Conservation (phyloP, 2,888 invertebrate species). For the Sinodicranocentrus sp. region DNA sequence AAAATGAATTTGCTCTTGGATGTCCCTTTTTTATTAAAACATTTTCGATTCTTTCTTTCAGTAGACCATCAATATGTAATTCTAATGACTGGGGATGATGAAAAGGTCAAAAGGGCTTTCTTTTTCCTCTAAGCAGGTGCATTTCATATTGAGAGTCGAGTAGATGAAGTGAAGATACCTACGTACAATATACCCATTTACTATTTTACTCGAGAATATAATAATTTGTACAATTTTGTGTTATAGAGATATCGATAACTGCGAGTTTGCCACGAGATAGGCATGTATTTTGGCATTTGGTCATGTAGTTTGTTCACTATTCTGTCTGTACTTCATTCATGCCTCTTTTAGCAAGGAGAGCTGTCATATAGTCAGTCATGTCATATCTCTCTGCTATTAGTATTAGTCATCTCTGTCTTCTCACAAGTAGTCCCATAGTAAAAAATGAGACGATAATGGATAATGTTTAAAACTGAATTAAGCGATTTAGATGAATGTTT, state of each 20-base stretch:
- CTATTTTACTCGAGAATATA: too few species aligned
- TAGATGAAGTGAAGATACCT: too few species aligned
- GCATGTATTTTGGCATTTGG: constrained; percentile 4
- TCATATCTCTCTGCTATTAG: background rate
- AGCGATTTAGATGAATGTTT: background rate
- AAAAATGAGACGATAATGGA: constrained; percentile 22
- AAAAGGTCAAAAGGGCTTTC: constrained; percentile 4
- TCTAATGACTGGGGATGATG: background rate
- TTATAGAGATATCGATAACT: background rate
- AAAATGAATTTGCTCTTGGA: background rate
- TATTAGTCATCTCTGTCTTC: background rate
- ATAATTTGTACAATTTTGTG: background rate
- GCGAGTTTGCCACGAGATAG: background rate
- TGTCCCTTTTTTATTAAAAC: background rate
- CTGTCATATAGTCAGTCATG: too few species aligned
- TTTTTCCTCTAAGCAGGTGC: constrained; percentile 1
- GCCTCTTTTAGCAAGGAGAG: background rate
- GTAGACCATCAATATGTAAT: too few species aligned
- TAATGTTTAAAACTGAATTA: constrained; percentile 17
- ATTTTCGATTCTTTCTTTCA: too few species aligned
- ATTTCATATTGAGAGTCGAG: background rate
- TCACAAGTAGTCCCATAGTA: background rate
- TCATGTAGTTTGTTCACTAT: background rate
- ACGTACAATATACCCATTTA: too few species aligned
- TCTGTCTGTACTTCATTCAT: constrained; percentile 1